A percentile compares a stretch with the other conserved stretches of the same genome.
phyloP scores from a whole-genome alignment of 2,888 invertebrate genomes.

The Mycalesis mineus region DNA sequence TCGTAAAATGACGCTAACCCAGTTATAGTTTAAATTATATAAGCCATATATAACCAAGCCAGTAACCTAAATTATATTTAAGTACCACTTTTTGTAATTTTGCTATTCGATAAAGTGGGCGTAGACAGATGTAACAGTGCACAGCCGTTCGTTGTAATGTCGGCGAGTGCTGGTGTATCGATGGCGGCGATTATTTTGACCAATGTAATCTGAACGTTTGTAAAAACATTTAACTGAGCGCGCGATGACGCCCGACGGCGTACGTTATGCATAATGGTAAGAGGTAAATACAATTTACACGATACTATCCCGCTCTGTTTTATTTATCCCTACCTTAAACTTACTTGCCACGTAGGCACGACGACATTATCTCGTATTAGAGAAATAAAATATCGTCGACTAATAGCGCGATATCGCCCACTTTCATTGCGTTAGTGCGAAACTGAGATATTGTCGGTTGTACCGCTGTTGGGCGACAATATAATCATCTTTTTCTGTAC shows the following conservation, averaged over 20 bases:
- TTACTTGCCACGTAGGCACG: background rate
- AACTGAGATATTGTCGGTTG: too few species aligned
- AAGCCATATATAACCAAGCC: too few species aligned
- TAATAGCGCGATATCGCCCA: too few species aligned
- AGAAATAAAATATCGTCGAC: too few species aligned
- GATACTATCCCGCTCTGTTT: constrained; percentile 54
- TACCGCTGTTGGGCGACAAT: too few species aligned
- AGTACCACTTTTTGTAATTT: background rate
- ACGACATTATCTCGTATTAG: too few species aligned
- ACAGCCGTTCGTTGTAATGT: constrained; percentile 32
- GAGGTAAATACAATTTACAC: constrained; percentile 78
- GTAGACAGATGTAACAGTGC: constrained; percentile 24
- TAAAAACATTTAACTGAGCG: constrained; percentile 63
- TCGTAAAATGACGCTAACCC: too few species aligned
- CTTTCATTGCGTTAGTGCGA: too few species aligned
- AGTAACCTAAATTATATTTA: background rate
- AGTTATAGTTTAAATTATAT: too few species aligned
- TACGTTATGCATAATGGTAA: constrained; percentile 71
- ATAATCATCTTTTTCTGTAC: too few species aligned
- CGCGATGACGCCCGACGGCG: constrained; percentile 53
- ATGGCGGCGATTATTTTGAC: constrained; percentile 72
- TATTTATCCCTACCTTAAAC: constrained; percentile 36
- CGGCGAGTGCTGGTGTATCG: constrained; percentile 52
- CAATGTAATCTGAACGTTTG: constrained; percentile 76
- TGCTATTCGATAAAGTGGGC: background rate